Evolutionary conservation across 2,797 vertebrate species (phyloP).

Genomic region (Malacoraja senta): DNA sequence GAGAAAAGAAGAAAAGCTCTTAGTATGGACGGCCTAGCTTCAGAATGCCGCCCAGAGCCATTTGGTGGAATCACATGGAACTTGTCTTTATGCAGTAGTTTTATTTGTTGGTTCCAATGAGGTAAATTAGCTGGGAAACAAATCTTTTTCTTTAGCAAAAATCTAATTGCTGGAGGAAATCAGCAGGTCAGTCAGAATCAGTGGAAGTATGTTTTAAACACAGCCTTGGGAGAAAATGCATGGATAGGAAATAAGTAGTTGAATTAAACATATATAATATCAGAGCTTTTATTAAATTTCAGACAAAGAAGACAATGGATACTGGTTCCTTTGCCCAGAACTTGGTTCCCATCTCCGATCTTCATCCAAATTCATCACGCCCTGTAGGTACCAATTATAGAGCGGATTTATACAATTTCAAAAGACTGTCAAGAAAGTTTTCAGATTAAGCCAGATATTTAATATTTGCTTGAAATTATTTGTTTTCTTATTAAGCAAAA

Average conservation of each 20-base stretch:
- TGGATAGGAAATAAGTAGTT: neutral
- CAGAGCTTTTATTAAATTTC: constrained; percentile 46
- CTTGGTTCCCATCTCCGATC: constrained; percentile 72
- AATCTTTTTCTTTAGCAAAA: neutral
- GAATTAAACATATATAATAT: neutral
- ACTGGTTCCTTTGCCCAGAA: constrained; percentile 52
- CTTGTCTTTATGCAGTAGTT: neutral
- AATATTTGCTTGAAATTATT: neutral
- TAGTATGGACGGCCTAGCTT: too few relatives aligned
- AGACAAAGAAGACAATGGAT: constrained; percentile 60
- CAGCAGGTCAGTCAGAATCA: too few relatives aligned
- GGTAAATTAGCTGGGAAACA: neutral
- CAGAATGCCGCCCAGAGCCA: too few relatives aligned
- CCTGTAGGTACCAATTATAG: constrained; percentile 64
- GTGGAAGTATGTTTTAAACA: neutral
- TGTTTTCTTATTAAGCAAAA: neutral
- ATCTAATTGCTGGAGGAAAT: too few relatives aligned
- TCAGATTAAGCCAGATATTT: neutral
- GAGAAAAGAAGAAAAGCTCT: too few relatives aligned
- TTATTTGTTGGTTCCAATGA: neutral
- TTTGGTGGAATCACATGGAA: neutral
- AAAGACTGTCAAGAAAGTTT: neutral
- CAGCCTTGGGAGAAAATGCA: neutral
- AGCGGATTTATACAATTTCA: neutral
- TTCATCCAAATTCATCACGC: constrained; percentile 76